Evolutionary conservation across 2,797 vertebrate species (phyloP).

Genomic region (Bovichtus variegatus): DNA sequence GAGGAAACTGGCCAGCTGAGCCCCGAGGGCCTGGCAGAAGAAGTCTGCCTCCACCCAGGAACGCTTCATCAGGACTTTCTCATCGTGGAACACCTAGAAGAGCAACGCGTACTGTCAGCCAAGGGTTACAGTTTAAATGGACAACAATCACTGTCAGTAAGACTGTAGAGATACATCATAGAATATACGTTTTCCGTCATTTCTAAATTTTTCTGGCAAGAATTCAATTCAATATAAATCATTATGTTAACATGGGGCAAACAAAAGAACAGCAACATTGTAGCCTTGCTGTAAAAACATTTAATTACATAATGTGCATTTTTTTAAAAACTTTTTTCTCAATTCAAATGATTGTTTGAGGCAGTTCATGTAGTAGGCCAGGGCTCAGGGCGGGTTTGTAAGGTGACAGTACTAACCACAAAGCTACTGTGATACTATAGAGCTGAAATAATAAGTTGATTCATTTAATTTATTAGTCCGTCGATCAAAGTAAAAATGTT

Average conservation of each 20-base stretch:
- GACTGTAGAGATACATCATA: not conserved
- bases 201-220: not conserved
- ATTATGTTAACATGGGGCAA: not conserved
- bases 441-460: not conserved
- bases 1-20: constrained; percentile 93
- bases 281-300: not conserved
- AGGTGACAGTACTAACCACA: too few species aligned
- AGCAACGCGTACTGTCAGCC: constrained; percentile 29
- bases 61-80: constrained; percentile 94
- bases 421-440: too few species aligned
- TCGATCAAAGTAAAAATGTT: not conserved
- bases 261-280: not conserved
- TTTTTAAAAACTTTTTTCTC: not conserved
- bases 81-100: constrained; percentile 92
- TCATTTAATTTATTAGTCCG: not conserved
- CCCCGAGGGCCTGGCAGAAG: constrained; percentile 93
- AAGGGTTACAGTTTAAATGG: not conserved
- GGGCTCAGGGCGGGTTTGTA: too few species aligned
- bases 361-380: not conserved
- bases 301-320: too few species aligned
- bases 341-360: not conserved
- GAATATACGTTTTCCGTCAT: not conserved
- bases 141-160: not conserved
- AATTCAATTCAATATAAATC: not conserved
- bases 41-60: constrained; percentile 94